Evolutionary conservation across 2,113 vertebrate species (phyloP).

Genomic region (Bujurquina vittata): DNA sequence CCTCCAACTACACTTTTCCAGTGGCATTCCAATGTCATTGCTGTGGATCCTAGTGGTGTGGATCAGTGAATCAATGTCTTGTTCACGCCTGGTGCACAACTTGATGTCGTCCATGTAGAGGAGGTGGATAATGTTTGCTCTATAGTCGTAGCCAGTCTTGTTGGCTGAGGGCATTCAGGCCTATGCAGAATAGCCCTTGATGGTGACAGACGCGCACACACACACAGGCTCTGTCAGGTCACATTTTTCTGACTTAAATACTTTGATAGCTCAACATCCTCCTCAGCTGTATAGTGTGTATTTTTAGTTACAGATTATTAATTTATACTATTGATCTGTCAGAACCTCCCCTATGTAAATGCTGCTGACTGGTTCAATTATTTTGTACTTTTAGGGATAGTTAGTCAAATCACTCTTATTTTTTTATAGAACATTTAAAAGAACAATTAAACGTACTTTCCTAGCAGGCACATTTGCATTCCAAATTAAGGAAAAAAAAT

Average conservation of each 20-base stretch:
- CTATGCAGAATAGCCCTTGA: too few species aligned
- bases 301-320: neutral
- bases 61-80: too few species aligned
- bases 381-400: neutral
- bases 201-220: too few species aligned
- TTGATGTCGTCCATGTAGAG: too few species aligned
- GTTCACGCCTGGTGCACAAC: too few species aligned
- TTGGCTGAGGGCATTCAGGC: too few species aligned
- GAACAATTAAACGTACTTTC: neutral
- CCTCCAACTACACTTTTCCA: too few species aligned
- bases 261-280: neutral
- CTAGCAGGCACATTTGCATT: neutral
- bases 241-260: constrained; percentile 56
- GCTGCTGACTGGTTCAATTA: neutral
- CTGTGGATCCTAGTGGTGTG: too few species aligned
- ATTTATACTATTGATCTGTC: neutral
- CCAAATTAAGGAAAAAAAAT: neutral
- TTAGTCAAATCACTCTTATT: neutral
- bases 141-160: too few species aligned
- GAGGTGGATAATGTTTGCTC: too few species aligned
- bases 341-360: neutral
- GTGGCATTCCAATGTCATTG: too few species aligned
- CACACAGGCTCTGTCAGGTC: constrained; percentile 51
- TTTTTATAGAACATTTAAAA: neutral
- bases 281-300: neutral